Evolutionary conservation across 2,113 vertebrate genomes (phyloP).

Genomic region (human): DNA sequence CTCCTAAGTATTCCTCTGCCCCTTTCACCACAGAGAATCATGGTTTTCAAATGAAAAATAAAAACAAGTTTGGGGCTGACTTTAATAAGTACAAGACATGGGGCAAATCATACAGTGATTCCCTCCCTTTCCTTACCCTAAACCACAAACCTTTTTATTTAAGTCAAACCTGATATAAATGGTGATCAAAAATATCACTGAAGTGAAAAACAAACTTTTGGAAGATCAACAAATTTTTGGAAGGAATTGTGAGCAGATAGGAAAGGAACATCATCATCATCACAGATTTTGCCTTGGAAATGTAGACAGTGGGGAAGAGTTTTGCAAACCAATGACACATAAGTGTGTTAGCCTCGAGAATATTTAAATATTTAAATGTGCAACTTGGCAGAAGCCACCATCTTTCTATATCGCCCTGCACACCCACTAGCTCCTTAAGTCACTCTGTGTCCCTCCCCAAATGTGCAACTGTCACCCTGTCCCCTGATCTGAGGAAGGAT

Average conservation of each 20-base stretch:
- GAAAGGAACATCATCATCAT: not conserved
- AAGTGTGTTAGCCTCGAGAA: not conserved
- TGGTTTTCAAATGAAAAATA: conserved; percentile 12
- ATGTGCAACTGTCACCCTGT: not conserved
- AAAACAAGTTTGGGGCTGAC: not conserved
- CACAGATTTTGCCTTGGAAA: not conserved
- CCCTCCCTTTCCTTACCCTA: not conserved
- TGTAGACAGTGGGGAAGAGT: not conserved
- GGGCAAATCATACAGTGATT: not conserved
- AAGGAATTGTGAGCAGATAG: not conserved
- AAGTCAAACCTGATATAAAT: conserved; percentile 15
- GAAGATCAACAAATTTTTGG: not conserved
- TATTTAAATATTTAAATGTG: not conserved
- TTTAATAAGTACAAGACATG: not conserved
- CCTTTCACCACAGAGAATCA: not conserved
- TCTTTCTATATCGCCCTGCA: not conserved
- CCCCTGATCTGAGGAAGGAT: not conserved
- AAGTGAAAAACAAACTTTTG: not conserved
- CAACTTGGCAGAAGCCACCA: not conserved
- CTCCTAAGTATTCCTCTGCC: not conserved
- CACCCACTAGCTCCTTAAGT: not conserved
- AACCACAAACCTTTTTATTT: not conserved
- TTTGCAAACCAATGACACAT: not conserved
- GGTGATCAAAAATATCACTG: not conserved
- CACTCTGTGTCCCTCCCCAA: not conserved